A percentile compares a stretch with the other conserved stretches of the same genome.
phyloP scores from a whole-genome alignment of 2,113 vertebrate genomes.

The Pterocles gutturalis region DNA sequence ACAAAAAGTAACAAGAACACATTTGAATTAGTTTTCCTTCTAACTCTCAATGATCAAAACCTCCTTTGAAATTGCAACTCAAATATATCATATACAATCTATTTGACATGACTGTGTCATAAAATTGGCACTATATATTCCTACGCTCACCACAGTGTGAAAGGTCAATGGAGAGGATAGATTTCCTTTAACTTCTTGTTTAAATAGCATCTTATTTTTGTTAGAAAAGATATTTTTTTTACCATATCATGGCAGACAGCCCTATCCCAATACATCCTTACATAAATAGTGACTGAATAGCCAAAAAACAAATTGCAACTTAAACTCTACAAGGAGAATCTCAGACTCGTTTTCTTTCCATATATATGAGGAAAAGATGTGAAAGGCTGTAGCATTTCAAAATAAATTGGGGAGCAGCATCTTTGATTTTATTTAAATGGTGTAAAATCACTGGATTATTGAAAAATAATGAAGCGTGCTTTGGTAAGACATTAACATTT shows the following conservation, averaged over 20 bases:
- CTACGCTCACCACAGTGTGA: background rate
- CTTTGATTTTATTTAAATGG: constrained; percentile 5
- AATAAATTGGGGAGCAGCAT: background rate
- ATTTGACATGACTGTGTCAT: background rate
- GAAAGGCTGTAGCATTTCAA: background rate
- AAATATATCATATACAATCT: background rate
- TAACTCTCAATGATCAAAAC: background rate
- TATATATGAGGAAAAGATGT: background rate
- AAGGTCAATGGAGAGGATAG: constrained; percentile 47
- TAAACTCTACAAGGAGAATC: background rate
- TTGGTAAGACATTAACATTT: constrained; percentile 15
- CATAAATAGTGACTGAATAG: background rate
- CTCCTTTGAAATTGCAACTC: background rate
- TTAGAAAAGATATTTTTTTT: constrained; percentile 24
- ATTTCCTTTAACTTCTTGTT: constrained; percentile 37
- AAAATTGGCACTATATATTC: constrained; percentile 31
- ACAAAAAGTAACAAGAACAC: background rate
- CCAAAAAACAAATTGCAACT: constrained; percentile 45
- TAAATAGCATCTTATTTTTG: constrained; percentile 53
- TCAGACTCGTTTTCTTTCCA: background rate
- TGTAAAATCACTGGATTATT: background rate
- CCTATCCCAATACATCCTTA: constrained; percentile 32
- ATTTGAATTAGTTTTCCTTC: background rate
- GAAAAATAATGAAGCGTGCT: background rate
- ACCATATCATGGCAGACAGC: constrained; percentile 36